Evolutionary conservation across 2,888 invertebrate genomes (phyloP).

Genomic region (Aphrophora alni): DNA sequence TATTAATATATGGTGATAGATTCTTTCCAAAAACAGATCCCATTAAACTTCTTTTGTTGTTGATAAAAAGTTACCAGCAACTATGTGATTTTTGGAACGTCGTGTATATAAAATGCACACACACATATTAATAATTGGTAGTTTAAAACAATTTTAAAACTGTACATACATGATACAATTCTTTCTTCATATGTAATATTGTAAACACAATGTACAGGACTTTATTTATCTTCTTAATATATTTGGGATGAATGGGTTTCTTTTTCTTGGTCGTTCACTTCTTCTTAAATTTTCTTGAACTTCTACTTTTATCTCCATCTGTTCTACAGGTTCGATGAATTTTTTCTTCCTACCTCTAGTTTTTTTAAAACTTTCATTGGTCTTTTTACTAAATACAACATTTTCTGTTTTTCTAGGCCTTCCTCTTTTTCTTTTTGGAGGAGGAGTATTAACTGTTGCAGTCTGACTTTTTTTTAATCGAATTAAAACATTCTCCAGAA

Average conservation of each 20-base stretch:
- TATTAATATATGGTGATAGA: too few species aligned
- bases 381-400: neutral
- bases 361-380: neutral
- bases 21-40: too few species aligned
- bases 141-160: too few species aligned
- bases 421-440: neutral
- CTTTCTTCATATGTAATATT: too few species aligned
- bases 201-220: too few species aligned
- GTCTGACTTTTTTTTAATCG: neutral
- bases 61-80: too few species aligned
- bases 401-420: neutral
- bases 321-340: neutral
- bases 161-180: too few species aligned
- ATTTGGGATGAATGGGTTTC: neutral
- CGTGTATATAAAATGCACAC: too few species aligned
- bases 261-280: neutral
- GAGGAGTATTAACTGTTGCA: neutral
- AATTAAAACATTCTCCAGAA: neutral
- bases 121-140: too few species aligned
- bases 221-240: neutral
- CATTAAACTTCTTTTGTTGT: too few species aligned
- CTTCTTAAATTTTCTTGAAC: neutral
- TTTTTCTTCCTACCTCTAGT: neutral
- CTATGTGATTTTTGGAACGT: too few species aligned
- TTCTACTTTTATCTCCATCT: neutral